Evolutionary conservation across 2,113 vertebrate genomes (phyloP).

Genomic region (Haplochromis burtoni): DNA sequence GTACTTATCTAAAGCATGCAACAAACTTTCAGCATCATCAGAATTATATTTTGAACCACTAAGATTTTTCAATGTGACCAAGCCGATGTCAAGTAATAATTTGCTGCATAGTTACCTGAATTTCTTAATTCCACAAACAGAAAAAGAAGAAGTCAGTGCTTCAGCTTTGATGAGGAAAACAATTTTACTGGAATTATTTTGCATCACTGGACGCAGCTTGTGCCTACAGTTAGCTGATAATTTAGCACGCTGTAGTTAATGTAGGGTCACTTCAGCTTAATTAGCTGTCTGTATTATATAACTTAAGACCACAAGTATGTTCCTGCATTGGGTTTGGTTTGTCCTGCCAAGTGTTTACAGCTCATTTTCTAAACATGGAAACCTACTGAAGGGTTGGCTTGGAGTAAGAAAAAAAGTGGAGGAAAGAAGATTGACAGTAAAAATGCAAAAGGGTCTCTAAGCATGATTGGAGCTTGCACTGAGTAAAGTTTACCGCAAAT

Average conservation of each 20-base stretch:
- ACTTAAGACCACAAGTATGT: background rate
- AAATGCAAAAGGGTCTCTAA: background rate
- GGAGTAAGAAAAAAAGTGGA: background rate
- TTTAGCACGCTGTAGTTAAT: background rate
- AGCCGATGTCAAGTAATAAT: background rate
- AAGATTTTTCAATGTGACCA: background rate
- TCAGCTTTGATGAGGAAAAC: background rate
- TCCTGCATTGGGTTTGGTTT: background rate
- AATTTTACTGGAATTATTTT: background rate
- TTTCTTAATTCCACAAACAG: background rate
- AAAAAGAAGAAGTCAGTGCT: background rate
- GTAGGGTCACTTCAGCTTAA: background rate
- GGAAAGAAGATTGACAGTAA: background rate
- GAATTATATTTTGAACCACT: background rate
- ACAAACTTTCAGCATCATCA: background rate
- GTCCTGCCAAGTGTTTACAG: background rate
- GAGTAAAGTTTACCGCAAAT: conserved; percentile 73
- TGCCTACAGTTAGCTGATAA: background rate
- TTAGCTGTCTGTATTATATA: background rate
- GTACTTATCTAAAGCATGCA: background rate
- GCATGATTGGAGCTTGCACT: background rate
- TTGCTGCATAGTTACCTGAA: background rate
- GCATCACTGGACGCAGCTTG: background rate
- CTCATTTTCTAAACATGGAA: background rate
- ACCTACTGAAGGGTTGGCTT: background rate